Conservation (phyloP, 2,797 vertebrate genomes). For the Antrozous pallidus region DNA sequence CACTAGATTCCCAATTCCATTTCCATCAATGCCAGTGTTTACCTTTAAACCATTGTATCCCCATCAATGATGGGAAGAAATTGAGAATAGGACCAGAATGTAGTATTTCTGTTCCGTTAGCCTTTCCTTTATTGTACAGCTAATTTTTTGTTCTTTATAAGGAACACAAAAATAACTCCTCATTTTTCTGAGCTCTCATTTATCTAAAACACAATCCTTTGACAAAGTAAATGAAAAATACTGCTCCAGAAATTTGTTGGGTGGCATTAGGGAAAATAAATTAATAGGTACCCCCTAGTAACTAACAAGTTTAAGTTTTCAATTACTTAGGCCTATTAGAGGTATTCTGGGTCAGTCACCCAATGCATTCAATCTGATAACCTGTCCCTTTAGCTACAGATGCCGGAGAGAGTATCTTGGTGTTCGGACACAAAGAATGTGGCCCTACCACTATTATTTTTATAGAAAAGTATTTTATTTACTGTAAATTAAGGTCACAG, state of each 20-base stretch:
- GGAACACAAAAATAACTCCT: constrained; percentile 31
- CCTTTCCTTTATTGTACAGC: neutral
- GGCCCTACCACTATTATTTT: neutral
- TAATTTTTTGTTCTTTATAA: constrained; percentile 38
- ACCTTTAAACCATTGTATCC: neutral
- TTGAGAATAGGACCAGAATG: neutral
- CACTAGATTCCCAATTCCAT: neutral
- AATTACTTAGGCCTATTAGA: neutral
- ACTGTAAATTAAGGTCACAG: neutral
- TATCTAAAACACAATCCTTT: neutral
- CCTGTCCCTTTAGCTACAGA: neutral
- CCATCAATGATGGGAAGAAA: neutral
- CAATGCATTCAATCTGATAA: neutral
- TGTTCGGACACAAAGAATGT: neutral
- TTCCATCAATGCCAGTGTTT: neutral
- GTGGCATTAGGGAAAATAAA: constrained; percentile 10
- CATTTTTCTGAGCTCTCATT: neutral
- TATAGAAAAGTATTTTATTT: constrained; percentile 10
- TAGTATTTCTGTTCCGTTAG: neutral
- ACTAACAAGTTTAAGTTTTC: neutral
- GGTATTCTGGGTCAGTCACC: neutral
- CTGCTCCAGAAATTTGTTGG: neutral
- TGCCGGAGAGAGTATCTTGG: neutral
- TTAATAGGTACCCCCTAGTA: neutral
- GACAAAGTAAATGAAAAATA: neutral